Evolutionary conservation across 2,888 invertebrate species (phyloP).

Genomic region (Galeruca laticollis): DNA sequence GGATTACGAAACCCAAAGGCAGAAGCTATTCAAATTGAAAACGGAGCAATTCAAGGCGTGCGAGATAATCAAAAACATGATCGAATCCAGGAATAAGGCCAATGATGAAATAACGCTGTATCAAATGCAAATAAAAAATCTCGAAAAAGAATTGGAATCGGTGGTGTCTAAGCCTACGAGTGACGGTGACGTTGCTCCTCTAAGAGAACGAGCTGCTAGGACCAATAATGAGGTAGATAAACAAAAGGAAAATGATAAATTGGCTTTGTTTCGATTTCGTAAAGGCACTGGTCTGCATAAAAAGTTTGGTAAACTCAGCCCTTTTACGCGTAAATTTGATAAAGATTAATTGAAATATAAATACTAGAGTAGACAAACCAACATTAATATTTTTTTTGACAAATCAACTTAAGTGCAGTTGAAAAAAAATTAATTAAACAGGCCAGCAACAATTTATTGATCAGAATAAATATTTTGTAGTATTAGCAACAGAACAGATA

Average conservation of each 20-base stretch:
- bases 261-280: slow-evolving; percentile 12
- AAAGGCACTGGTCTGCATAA: neutral
- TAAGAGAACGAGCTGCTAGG: slow-evolving; percentile 51
- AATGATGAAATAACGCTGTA: slow-evolving; percentile 49
- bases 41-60: slow-evolving; percentile 65
- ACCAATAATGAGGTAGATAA: slow-evolving; percentile 58
- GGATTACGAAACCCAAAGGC: slow-evolving; percentile 51
- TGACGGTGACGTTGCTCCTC: slow-evolving; percentile 36
- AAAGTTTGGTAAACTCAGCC: neutral
- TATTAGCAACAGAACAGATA: no score
- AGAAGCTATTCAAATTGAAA: slow-evolving; percentile 61
- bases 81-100: slow-evolving; percentile 59
- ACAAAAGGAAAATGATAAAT: slow-evolving; percentile 19
- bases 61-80: slow-evolving; percentile 64
- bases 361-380: no score
- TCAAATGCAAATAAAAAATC: slow-evolving; percentile 37
- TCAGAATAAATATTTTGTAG: no score
- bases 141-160: slow-evolving; percentile 54
- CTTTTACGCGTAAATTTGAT: neutral
- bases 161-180: slow-evolving; percentile 53
- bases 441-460: no score
- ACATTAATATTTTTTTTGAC: no score
- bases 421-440: no score
- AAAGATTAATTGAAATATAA: neutral
- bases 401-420: no score